Evolutionary conservation across 1,140 invertebrate species (phyloP).

Genomic region (Eciton burchellii): DNA sequence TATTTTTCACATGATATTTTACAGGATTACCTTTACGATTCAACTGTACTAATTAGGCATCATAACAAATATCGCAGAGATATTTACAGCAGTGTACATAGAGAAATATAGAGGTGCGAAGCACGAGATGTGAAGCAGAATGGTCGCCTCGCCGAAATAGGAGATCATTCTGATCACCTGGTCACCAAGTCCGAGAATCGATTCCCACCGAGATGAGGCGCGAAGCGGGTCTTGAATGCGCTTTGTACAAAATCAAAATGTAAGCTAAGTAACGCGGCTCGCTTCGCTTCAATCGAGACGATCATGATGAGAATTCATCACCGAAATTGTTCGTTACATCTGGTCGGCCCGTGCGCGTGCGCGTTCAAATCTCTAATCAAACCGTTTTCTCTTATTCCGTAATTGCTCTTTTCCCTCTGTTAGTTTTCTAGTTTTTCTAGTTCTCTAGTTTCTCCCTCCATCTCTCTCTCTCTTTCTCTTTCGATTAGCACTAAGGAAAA

Average conservation of each 20-base stretch:
- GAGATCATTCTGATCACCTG: background rate
- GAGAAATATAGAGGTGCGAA: no score
- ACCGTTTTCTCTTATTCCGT: constrained; percentile 45
- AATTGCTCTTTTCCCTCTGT: constrained; percentile 37
- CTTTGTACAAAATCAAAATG: constrained; percentile 47
- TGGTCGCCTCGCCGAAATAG: constrained; percentile 11
- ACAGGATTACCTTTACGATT: constrained; percentile 6
- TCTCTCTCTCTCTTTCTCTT: constrained; percentile 47
- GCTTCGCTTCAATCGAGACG: constrained; percentile 6
- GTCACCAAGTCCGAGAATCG: constrained; percentile 12
- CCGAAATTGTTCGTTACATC: constrained; percentile 12
- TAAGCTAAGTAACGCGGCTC: constrained; percentile 30
- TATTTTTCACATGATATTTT: background rate
- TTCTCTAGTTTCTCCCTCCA: constrained; percentile 55
- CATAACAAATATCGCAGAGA: background rate
- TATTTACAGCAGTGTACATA: background rate
- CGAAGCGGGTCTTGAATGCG: background rate
- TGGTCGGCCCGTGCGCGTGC: background rate
- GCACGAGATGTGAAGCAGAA: background rate
- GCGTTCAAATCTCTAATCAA: constrained; percentile 30
- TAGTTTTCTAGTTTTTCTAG: constrained; percentile 45
- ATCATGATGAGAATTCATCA: background rate
- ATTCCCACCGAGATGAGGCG: background rate
- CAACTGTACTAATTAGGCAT: background rate
- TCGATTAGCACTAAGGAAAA: constrained; percentile 37